phyloP scores from a whole-genome alignment of 2,113 vertebrate species.

The Rhinolophus ferrumequinum region DNA sequence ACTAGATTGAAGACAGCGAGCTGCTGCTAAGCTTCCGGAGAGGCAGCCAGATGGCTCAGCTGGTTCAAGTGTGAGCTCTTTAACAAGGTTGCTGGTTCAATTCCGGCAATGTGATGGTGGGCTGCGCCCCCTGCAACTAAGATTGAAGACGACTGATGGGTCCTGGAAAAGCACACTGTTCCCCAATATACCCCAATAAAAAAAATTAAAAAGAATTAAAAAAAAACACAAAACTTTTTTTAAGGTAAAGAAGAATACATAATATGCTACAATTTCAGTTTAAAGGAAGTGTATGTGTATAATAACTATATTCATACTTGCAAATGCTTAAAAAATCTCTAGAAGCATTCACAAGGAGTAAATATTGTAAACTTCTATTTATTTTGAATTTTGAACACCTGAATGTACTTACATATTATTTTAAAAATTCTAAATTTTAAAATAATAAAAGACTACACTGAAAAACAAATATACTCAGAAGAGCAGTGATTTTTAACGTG shows the following conservation, averaged over 20 bases:
- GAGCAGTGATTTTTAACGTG: background rate
- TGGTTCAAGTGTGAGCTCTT: too few species aligned
- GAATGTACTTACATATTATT: background rate
- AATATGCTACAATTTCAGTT: background rate
- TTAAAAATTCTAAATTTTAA: constrained; percentile 15
- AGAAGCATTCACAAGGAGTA: background rate
- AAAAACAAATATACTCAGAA: constrained; percentile 17
- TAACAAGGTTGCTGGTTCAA: too few species aligned
- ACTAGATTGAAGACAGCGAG: too few species aligned
- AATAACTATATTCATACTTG: background rate
- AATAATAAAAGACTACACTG: background rate
- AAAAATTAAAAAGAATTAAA: too few species aligned
- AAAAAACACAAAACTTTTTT: background rate
- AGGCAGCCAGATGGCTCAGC: too few species aligned
- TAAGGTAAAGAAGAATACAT: background rate
- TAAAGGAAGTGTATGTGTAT: background rate
- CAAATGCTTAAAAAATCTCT: constrained; percentile 16
- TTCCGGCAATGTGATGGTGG: too few species aligned
- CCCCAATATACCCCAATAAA: too few species aligned
- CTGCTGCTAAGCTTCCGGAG: too few species aligned
- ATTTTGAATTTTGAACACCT: background rate
- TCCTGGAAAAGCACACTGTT: too few species aligned
- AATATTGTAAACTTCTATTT: background rate
- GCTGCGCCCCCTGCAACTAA: too few species aligned
- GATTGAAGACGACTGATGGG: too few species aligned